A percentile compares a stretch with the other conserved stretches of the same genome.
Evolutionary conservation across 2,888 invertebrate species (phyloP).

Genomic region (Lasioglossum marginatum): DNA sequence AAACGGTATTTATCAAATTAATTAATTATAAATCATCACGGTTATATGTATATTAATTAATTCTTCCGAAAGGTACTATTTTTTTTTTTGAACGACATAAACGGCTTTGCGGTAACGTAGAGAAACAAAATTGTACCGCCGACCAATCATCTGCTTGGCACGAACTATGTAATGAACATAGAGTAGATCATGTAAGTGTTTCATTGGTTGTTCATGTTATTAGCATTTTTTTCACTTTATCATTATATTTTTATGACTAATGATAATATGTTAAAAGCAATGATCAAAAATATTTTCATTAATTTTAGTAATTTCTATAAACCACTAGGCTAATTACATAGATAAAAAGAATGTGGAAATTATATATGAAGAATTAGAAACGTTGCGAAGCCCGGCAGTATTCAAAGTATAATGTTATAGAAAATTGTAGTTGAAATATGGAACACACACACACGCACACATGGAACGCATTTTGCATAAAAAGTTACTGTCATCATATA

Average conservation of each 20-base stretch:
- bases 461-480: too few relatives aligned
- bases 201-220: constrained; percentile 25
- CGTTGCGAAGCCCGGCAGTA: not conserved
- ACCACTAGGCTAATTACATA: too few relatives aligned
- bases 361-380: not conserved
- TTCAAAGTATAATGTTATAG: not conserved
- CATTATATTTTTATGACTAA: not conserved
- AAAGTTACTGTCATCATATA: too few relatives aligned
- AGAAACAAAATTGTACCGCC: constrained; percentile 43
- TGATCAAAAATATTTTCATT: not conserved
- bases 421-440: not conserved
- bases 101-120: constrained; percentile 43
- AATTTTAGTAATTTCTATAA: not conserved
- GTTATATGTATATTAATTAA: constrained; percentile 33
- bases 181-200: not conserved
- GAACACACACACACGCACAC: too few relatives aligned
- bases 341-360: too few relatives aligned
- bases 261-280: not conserved
- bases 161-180: constrained; percentile 36
- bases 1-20: constrained; percentile 16
- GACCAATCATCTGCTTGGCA: constrained; percentile 48
- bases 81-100: constrained; percentile 56
- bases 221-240: not conserved
- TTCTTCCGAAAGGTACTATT: constrained; percentile 41
- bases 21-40: constrained; percentile 35